These are phyloP conservation scores for Cydia fagiglandana DNA, from an alignment of 1,140 invertebrate species.

Conservation along the genomic window DNA sequence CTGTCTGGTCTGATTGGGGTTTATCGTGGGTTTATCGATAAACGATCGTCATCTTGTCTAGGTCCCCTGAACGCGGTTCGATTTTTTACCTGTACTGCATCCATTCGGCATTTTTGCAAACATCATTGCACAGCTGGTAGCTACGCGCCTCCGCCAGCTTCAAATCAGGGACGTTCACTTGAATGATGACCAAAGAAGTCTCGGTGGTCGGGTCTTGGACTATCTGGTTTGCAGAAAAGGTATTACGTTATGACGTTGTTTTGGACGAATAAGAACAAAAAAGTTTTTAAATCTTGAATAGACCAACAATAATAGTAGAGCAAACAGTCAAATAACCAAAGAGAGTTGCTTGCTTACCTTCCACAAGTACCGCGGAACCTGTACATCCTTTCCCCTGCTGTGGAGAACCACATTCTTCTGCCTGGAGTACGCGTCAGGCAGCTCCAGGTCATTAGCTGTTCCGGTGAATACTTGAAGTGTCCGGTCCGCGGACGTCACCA, in stretches of 20 bases:
- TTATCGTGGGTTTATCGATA: background rate
- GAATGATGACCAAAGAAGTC: slow-evolving; percentile 57
- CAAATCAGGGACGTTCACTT: slow-evolving; percentile 62
- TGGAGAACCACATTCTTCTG: background rate
- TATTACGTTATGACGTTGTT: background rate
- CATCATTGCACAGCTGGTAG: slow-evolving; percentile 54
- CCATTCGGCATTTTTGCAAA: slow-evolving; percentile 54
- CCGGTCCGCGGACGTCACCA: slow-evolving; percentile 43
- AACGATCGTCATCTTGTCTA: no score
- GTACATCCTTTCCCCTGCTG: slow-evolving; percentile 32
- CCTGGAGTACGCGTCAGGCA: slow-evolving; percentile 27
- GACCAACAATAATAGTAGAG: no score
- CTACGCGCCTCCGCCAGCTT: slow-evolving; percentile 38
- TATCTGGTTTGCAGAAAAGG: slow-evolving; percentile 46
- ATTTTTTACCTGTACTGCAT: slow-evolving; percentile 37
- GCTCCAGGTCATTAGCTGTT: slow-evolving; percentile 41
- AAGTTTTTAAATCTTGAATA: no score
- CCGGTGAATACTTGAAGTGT: slow-evolving; percentile 53
- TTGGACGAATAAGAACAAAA: background rate
- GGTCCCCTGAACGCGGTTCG: background rate
- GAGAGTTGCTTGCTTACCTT: slow-evolving; percentile 49
- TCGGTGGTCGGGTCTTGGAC: slow-evolving; percentile 47
- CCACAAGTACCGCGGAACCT: slow-evolving; percentile 59
- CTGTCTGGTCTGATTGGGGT: no score
- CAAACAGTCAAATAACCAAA: no score